Evolutionary conservation across 2,113 vertebrate species (phyloP), one percentile per base, ranked within the genome.

Genomic region (Mola mola): DNA sequence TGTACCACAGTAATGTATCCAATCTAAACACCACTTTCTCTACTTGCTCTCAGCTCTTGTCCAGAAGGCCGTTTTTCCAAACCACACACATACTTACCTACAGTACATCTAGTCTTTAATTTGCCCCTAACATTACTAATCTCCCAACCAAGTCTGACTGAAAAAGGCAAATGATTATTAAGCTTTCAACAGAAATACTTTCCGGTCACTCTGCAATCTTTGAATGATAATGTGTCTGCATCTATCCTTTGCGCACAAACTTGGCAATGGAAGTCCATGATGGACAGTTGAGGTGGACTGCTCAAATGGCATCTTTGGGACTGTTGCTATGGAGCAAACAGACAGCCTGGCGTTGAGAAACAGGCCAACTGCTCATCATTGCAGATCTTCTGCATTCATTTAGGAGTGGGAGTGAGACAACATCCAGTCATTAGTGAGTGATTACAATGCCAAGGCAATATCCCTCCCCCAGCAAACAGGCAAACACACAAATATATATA

Each of bases 381-480:
- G 75, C 46, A 49, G 50, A 77, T 88, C 78, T 74, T 67, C 60
- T 84, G 75, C 76, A 74, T 87, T 83, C 69, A 75, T 85, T 85
- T 87, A 85, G 66, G 79, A 82, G 88, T 84, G 76, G 69, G 79
- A 78, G 75, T 67, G 72, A 78, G 89, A 87, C 85, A 90, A 85
- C 79, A 88, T 87, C 81, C 72, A 87, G 86, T 85, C 81, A 88
- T 88, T 88, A 88, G 81, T 84, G 66, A 86, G 75, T 66, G 83
- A 83, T 87, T 89, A 87, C 84, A 87, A 85, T 81, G 78, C 85
- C 83, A 82, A 73, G 62, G 31, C 75, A 73, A 50, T 49, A 66
- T 72, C 75, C 71, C 76, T 70, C 20, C 66, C 75, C 46, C 68
- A 12, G 16, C 55, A 50, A 34, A 44, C 34, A 38, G 19, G n/a